These are phyloP conservation scores for Paelopatides confundens DNA, from an alignment of 53 echinoderm and acorn worm genomes.

Conservation along the genomic window DNA sequence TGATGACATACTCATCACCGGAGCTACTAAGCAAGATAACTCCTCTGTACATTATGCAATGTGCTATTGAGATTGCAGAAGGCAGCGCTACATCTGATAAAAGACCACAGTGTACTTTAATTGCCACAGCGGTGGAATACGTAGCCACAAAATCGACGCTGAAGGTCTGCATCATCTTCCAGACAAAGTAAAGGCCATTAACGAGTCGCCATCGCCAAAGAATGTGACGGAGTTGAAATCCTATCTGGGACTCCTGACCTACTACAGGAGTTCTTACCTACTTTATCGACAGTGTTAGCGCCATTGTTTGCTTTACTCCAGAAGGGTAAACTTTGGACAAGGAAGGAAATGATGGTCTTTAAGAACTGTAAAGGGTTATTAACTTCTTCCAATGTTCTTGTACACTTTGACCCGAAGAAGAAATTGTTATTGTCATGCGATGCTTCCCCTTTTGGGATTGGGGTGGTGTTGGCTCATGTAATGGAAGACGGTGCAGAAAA, in stretches of 20 bases:
- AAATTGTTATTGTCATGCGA: slow-evolving; percentile 61
- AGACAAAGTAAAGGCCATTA: slow-evolving; percentile 55
- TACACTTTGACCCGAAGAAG: too few species aligned
- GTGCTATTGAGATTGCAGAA: slow-evolving; percentile 42
- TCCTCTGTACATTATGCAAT: background rate
- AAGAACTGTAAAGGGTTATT: slow-evolving; percentile 45
- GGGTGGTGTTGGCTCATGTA: too few species aligned
- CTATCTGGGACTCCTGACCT: slow-evolving; percentile 54
- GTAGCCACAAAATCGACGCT: slow-evolving; percentile 54
- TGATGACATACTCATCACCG: slow-evolving; percentile 46
- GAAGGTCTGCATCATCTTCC: slow-evolving; percentile 50
- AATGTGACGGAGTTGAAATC: slow-evolving; percentile 40
- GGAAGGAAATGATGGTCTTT: slow-evolving; percentile 47
- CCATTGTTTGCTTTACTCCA: slow-evolving; percentile 50
- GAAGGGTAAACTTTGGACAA: slow-evolving; percentile 39
- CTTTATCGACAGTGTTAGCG: slow-evolving; percentile 54
- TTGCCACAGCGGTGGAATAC: slow-evolving; percentile 38
- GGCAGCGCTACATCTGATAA: slow-evolving; percentile 44
- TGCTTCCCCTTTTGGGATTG: slow-evolving; percentile 64
- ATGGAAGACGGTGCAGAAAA: slow-evolving; percentile 55
- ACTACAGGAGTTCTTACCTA: slow-evolving; percentile 60
- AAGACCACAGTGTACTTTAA: slow-evolving; percentile 54
- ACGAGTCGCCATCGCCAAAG: slow-evolving; percentile 36
- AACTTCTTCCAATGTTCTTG: too few species aligned
- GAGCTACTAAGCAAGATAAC: background rate